These are phyloP conservation scores for Crocodylus rhombifer DNA, from an alignment of 2,797 vertebrate genomes.

Conservation along the genomic window DNA sequence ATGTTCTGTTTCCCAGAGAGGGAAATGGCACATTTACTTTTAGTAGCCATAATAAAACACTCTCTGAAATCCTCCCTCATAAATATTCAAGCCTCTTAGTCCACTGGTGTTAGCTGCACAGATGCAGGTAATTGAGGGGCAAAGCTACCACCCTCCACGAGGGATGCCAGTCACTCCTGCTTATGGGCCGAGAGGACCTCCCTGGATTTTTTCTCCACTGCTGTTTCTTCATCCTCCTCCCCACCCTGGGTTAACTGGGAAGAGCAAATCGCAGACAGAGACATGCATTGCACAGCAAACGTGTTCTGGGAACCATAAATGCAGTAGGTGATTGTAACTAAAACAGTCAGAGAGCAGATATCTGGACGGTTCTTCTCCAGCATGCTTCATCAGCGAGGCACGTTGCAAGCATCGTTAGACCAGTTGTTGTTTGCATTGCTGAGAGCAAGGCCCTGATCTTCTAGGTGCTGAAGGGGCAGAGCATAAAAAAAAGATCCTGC, in stretches of 20 bases:
- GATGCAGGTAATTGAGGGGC: background rate
- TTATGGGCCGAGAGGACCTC: fast-evolving
- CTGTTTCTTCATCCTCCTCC: background rate
- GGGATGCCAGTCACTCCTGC: background rate
- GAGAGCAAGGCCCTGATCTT: background rate
- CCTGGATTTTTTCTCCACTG: background rate
- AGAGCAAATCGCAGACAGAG: fast-evolving
- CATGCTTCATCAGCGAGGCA: fast-evolving
- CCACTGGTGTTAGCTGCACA: background rate
- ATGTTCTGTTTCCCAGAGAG: background rate
- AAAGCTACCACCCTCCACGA: fast-evolving
- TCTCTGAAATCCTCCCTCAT: background rate
- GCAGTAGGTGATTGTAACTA: background rate
- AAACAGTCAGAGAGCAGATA: background rate
- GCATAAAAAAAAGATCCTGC: background rate
- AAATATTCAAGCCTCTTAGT: background rate
- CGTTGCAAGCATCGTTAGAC: background rate
- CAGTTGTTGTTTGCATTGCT: too few species aligned
- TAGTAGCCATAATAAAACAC: background rate
- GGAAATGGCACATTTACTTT: background rate
- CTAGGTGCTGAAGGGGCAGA: background rate
- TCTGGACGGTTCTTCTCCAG: background rate
- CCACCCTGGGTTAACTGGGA: fast-evolving
- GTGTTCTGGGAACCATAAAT: fast-evolving
- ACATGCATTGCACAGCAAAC: background rate